Evolutionary conservation across 2,888 invertebrate genomes (phyloP).

Genomic region (Romanomermis culicivorax): DNA sequence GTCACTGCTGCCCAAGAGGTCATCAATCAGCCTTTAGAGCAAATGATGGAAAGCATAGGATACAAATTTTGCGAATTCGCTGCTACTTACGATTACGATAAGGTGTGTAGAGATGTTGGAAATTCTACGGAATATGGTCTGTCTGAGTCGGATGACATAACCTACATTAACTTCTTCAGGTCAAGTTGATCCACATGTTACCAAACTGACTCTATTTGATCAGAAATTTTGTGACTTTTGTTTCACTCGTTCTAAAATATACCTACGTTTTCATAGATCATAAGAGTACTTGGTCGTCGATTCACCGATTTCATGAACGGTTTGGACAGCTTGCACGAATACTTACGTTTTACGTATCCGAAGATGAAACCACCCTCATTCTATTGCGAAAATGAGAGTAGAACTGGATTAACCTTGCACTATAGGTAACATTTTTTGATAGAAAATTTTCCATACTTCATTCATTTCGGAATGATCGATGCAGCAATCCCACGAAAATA

Average conservation of each 20-base stretch:
- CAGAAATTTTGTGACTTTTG: too few species aligned
- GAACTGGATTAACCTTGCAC: slow-evolving; percentile 72
- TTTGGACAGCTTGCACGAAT: slow-evolving; percentile 22
- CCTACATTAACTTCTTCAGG: too few species aligned
- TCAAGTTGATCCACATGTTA: too few species aligned
- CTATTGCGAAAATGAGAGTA: slow-evolving; percentile 82
- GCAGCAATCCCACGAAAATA: too few species aligned
- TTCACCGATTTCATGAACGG: slow-evolving; percentile 25
- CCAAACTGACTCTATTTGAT: too few species aligned
- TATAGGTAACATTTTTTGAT: too few species aligned
- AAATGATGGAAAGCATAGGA: slow-evolving; percentile 15
- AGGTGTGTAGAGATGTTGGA: too few species aligned
- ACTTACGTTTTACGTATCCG: slow-evolving; percentile 29
- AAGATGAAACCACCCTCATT: slow-evolving; percentile 77
- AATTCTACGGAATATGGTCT: too few species aligned
- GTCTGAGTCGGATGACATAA: too few species aligned
- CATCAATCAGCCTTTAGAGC: slow-evolving; percentile 15
- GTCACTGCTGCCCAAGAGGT: slow-evolving; percentile 22
- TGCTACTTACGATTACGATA: slow-evolving; percentile 20
- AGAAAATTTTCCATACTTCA: not conserved
- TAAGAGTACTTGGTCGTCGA: slow-evolving; percentile 24
- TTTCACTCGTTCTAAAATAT: too few species aligned
- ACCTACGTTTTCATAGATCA: slow-evolving; percentile 10
- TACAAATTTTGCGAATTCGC: slow-evolving; percentile 18
- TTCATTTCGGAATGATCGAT: too few species aligned